Base-by-base conservation (phyloP, 2,797 vertebrate genomes). In the Gastrophryne carolinensis region DNA sequence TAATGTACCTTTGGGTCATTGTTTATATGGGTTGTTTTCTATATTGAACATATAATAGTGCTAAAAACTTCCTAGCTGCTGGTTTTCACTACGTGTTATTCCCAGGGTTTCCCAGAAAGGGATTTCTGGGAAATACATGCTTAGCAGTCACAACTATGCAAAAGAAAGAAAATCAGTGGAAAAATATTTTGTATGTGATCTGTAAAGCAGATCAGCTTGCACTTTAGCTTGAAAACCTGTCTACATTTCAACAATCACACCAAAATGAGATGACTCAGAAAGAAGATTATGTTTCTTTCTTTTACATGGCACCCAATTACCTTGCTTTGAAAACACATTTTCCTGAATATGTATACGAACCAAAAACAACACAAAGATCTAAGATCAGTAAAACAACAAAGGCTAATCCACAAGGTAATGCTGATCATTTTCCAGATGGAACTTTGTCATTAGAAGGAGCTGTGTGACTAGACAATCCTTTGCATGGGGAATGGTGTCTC, bases 321-420 rank as follows among this genome's bases (percentile, higher is more conserved):
- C 21, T 69, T 37, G 19, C 10, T 65, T 44, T 65, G 12, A 26
- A 64, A 73, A 32, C 71, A 54, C 17, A 35, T 52, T 3, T 47
- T 39, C 64, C 39, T 47, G 37, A 62, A 76, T 62, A 53, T 26
- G 19, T 37, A 60, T 19, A 50, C 17, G 57, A 54, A 56, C 54
- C 13, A 12, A 74, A 13, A 37, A 62, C 4, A 54, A 19, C 13
- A 66, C 30, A 56, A 68, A 56, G 23, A 56, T 65, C 24, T 65
- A 65, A 58, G 61, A 47, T 54, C 32, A 56, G 44, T 29, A 13
- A 57, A 52, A 74, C 24, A 49, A 58, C 4, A 9, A 32, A 30
- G 23, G 39, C 49, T 75, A 67, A 67, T 32, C 53, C 41, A 29
- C 12, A 34, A 65, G 37, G 15, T 73, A 32, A 57, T 47, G 12